A percentile compares a stretch with the other conserved stretches of the same genome.
Evolutionary conservation across 2,113 vertebrate genomes (phyloP).

Genomic region (Callocephalon fimbriatum): DNA sequence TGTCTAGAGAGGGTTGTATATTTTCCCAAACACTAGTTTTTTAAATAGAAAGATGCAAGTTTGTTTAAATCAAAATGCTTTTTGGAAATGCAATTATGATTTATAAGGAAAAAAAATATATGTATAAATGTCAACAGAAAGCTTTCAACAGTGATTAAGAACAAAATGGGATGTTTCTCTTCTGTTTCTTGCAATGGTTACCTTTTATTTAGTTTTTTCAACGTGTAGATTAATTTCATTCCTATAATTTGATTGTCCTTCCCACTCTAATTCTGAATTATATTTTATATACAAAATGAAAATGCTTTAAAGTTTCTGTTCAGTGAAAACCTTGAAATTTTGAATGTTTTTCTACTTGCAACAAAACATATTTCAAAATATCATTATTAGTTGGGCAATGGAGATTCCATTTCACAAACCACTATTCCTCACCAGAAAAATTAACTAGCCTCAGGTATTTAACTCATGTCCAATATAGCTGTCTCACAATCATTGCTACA

Average conservation of each 20-base stretch:
- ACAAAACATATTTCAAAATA: not conserved
- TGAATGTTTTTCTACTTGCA: not conserved
- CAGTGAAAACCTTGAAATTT: not conserved
- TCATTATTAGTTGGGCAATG: not conserved
- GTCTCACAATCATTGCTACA: not conserved
- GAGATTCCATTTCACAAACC: not conserved
- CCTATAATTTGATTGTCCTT: not conserved
- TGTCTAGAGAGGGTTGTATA: not conserved
- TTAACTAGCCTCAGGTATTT: not conserved
- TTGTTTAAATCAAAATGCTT: not conserved
- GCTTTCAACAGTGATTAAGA: not conserved
- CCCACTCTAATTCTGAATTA: not conserved
- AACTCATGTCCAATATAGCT: not conserved
- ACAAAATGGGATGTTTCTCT: not conserved
- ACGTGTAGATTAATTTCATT: not conserved
- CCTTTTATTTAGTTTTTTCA: not conserved
- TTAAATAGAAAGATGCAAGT: not conserved
- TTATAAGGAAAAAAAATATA: not conserved
- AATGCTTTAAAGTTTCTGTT: not conserved
- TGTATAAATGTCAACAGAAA: not conserved
- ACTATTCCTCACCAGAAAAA: not conserved
- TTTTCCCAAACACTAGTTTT: not conserved
- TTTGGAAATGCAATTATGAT: not conserved
- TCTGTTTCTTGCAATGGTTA: not conserved
- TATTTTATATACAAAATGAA: not conserved